Base-by-base conservation (phyloP, 2,888 invertebrate species). In the Zaprionus obscuricornis region DNA sequence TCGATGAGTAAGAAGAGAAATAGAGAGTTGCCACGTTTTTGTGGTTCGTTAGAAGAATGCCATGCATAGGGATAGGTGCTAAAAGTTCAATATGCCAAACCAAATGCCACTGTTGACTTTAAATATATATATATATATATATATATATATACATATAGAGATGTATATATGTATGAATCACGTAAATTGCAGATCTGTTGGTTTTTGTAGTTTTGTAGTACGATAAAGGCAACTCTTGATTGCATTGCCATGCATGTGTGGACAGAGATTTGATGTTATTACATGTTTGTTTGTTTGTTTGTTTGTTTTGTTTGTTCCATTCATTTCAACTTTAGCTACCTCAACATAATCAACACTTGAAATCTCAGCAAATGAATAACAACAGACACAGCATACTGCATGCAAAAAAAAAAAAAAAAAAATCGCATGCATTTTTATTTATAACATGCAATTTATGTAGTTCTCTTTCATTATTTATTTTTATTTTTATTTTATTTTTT, bases 71-170 rank as follows among this genome's bases (percentile, higher is more conserved):
- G 40, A 39, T 27, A 74, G 63, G 64, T 74, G 75, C 55, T 72
- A 70, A 70, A 78, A 74, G 85, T 78, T 77, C 77, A 77, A 77
- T 77, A 74, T 66, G 79, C 57, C 71, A 62, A 54, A 58, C 59
- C 45, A 72, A 62, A 60, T 59, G 33, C 34, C 45, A 22, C 42
- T 74, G 60, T 78, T 82, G 85, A 85, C 78, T 82, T 54, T 58
- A 54, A 76, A 78, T 72, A 66, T 49, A 36, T 58, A 62, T 43
- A 45, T 18, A 46, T 18, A 20, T 5, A 34, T 29, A 64, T 31
- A 46, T 24, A 3, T n/a, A 29, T n/a, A 29, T n/a, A n/a, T n/a
- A 62, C 39, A 45, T 18, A 46, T 18, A 20, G 3, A 34, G 24
- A 64, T 31, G 42, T 24, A 3, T n/a, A 29, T n/a, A 29, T n/a